Evolutionary conservation across 2,888 invertebrate species (phyloP).

Genomic region (Osedax fenrisi): DNA sequence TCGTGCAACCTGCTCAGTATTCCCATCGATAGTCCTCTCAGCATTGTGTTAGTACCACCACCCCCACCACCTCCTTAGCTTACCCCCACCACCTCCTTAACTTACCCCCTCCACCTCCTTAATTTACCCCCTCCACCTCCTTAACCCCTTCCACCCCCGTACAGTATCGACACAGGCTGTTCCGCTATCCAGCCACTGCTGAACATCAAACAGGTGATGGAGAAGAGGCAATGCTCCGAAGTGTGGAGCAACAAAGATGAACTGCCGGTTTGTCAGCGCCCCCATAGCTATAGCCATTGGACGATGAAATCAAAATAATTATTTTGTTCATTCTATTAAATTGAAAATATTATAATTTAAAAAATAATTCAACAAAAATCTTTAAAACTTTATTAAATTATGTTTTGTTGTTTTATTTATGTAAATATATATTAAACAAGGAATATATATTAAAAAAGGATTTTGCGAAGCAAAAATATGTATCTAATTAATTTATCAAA

Average conservation of each 20-base stretch:
- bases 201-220: conserved; percentile 82
- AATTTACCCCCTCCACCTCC: background rate
- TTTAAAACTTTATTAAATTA: too few species aligned
- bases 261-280: conserved; percentile 65
- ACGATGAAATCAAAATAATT: too few species aligned
- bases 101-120: background rate
- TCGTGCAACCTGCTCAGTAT: conserved; percentile 79
- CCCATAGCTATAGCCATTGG: too few species aligned
- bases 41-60: conserved; percentile 60
- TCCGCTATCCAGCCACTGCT: conserved; percentile 82
- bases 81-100: background rate
- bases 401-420: too few species aligned
- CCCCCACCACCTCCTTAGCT: background rate
- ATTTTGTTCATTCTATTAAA: too few species aligned
- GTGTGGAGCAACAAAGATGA: conserved; percentile 85
- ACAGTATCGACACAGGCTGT: conserved; percentile 71
- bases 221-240: conserved; percentile 72
- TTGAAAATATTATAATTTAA: too few species aligned
- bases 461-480: too few species aligned
- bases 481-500: too few species aligned
- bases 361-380: too few species aligned
- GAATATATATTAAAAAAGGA: too few species aligned
- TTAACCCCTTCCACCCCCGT: conserved; percentile 22
- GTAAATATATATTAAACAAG: too few species aligned
- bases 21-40: conserved; percentile 75